A percentile compares a stretch with the other conserved stretches of the same genome.
Conservation (phyloP, 2,797 vertebrate genomes). For the Momotus momota region DNA sequence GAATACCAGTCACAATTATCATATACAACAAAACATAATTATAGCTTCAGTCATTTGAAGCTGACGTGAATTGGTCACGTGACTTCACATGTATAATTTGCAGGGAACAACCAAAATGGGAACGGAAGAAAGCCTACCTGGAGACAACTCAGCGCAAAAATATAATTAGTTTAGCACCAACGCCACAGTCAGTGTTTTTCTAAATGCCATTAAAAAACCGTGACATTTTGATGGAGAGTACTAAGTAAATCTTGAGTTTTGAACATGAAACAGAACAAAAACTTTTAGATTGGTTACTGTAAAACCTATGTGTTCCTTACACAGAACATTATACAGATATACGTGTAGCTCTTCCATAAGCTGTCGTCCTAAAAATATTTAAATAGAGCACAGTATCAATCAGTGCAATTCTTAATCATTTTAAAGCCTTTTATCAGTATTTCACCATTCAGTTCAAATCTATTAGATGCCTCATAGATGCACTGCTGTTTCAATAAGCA, state of each 20-base stretch:
- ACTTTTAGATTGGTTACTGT: not conserved
- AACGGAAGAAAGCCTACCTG: conserved; percentile 15
- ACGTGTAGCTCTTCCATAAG: not conserved
- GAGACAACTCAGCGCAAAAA: not conserved
- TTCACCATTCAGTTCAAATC: not conserved
- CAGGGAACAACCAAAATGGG: not conserved
- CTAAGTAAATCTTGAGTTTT: not conserved
- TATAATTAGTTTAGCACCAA: not conserved
- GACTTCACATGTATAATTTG: conserved; percentile 15
- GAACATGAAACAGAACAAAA: not conserved
- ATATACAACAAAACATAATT: conserved; percentile 42
- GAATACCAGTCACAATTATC: conserved; percentile 17
- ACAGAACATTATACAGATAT: not conserved
- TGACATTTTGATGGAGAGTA: not conserved
- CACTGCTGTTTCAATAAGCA: not conserved
- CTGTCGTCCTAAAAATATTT: not conserved
- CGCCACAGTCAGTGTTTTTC: not conserved
- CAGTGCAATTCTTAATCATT: not conserved
- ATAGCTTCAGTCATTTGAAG: conserved; percentile 23
- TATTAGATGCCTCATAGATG: not conserved
- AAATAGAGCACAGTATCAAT: not conserved
- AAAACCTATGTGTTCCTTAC: not conserved
- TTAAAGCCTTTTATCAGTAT: not conserved
- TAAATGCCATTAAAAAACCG: not conserved
- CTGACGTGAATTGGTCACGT: not conserved